phyloP scores from a whole-genome alignment of 2,888 invertebrate genomes.

The Amphipoea lucens region DNA sequence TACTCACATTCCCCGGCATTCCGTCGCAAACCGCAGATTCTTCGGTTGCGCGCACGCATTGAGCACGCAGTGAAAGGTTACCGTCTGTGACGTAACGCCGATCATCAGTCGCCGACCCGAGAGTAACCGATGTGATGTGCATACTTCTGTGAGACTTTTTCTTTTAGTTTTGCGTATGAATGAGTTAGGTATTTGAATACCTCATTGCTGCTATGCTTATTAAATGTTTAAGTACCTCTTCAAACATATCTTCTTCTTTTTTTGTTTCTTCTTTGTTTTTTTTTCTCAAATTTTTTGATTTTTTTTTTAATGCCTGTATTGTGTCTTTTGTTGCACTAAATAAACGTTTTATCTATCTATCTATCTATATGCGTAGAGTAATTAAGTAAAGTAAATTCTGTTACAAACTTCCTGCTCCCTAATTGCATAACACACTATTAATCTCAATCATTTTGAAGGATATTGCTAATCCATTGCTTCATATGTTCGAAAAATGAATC shows the following conservation, averaged over 20 bases:
- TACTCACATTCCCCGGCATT: conserved; percentile 54
- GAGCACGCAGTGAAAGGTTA: conserved; percentile 76
- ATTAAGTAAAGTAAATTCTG: background rate
- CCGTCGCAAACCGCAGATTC: conserved; percentile 44
- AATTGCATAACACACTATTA: too few species aligned
- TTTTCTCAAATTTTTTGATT: too few species aligned
- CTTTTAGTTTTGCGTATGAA: conserved; percentile 24
- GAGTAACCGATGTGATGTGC: conserved; percentile 39
- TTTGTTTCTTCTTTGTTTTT: too few species aligned
- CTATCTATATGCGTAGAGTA: background rate
- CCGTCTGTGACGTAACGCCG: conserved; percentile 70
- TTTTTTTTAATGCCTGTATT: too few species aligned
- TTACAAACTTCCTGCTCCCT: background rate
- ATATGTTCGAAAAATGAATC: too few species aligned
- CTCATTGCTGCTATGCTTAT: background rate
- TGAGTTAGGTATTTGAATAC: conserved; percentile 10
- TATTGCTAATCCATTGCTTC: too few species aligned
- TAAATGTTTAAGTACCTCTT: conserved; percentile 1
- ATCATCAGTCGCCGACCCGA: conserved; percentile 63
- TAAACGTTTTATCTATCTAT: too few species aligned
- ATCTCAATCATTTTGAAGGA: too few species aligned
- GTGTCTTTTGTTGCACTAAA: too few species aligned
- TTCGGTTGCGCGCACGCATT: conserved; percentile 54
- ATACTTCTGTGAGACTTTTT: conserved; percentile 29
- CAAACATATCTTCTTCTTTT: background rate